Base-by-base conservation (phyloP, 2,113 vertebrate genomes). In the Azemiops feae region DNA sequence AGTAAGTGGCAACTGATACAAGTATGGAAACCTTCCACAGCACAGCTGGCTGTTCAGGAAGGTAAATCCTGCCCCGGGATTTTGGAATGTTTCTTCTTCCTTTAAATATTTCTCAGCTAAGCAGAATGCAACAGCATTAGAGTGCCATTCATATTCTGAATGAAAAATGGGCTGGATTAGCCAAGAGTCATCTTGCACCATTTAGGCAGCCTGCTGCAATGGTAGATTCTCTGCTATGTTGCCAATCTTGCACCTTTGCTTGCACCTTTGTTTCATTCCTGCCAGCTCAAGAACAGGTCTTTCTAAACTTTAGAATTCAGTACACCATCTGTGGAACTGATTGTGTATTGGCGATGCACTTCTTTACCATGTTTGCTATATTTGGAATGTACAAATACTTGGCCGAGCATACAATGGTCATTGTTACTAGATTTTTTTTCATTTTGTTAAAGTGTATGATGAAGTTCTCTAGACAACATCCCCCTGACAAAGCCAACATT, bases 31-130 rank as follows among this genome's bases (percentile, higher is more conserved):
- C 69, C 11, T 22, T 86, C 85, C 43, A 43, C 85, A 47, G n/a
- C 45, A 27, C 85, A 52, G 11, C 85, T 86, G 39, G 43, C 43
- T 86, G 23, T 86, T 86, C 16, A 81, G n/a, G 34, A 81, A 81
- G n/a, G 34, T 81, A 81, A 81, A 20, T 81, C 34, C 69, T 81
- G 18, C 18, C 69, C 69, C 18, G 18, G 69, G 34, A 16, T 81
- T 39, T 81, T 39, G 74, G 86, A 93, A 95, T 92, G 50, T 92
- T 92, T 95, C 50, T 96, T 64, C 86, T 92, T 92, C 39, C 52
- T 91, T 54, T 64, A 93, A 90, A 88, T 14, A 14, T 94, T 93
- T 93, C 55, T 90, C 57, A 88, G 12, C 57, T 7, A 0, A 54
- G 43, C 86, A 87, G 92, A n/a, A 55, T 53, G 57, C 50, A 69